Percentiles rank a stretch among this genome's conserved stretches.
These are phyloP conservation scores for Celastrina argiolus DNA, from an alignment of 2,888 invertebrate species.

Conservation along the genomic window DNA sequence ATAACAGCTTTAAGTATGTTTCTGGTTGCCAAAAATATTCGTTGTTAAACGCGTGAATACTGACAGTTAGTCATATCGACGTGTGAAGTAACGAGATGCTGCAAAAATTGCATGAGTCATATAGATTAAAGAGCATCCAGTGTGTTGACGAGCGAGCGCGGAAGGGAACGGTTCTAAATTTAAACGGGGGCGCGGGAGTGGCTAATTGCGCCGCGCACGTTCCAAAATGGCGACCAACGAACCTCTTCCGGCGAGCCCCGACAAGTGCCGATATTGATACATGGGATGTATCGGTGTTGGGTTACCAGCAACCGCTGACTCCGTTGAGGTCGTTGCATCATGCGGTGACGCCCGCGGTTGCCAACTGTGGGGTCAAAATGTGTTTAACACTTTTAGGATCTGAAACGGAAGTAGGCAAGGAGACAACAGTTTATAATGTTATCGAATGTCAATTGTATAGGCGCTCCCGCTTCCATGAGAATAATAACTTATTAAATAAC, in stretches of 20 bases:
- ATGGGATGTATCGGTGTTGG: conserved; percentile 21
- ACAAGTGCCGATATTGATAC: conserved; percentile 51
- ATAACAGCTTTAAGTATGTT: no score
- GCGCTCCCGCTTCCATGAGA: no score
- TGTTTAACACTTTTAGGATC: no score
- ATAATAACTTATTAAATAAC: no score
- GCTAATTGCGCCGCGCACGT: conserved; percentile 45
- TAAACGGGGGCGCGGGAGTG: conserved; percentile 37
- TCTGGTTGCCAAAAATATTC: no score
- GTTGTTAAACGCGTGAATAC: neutral
- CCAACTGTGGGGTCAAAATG: neutral
- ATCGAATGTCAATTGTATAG: no score
- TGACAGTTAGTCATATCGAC: neutral
- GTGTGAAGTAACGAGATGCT: neutral
- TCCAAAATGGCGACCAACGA: conserved; percentile 57
- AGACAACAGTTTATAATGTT: no score
- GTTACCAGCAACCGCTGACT: neutral
- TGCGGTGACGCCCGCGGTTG: neutral
- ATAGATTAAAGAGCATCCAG: conserved; percentile 27
- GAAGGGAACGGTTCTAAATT: conserved; percentile 54
- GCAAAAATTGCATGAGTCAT: conserved; percentile 1
- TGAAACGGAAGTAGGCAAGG: no score
- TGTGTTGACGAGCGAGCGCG: conserved; percentile 38
- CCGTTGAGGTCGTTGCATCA: conserved; percentile 10
- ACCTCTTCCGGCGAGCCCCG: conserved; percentile 55